These are phyloP conservation scores for Idris sp. DNA, from an alignment of 1,140 invertebrate genomes.

Conservation along the genomic window DNA sequence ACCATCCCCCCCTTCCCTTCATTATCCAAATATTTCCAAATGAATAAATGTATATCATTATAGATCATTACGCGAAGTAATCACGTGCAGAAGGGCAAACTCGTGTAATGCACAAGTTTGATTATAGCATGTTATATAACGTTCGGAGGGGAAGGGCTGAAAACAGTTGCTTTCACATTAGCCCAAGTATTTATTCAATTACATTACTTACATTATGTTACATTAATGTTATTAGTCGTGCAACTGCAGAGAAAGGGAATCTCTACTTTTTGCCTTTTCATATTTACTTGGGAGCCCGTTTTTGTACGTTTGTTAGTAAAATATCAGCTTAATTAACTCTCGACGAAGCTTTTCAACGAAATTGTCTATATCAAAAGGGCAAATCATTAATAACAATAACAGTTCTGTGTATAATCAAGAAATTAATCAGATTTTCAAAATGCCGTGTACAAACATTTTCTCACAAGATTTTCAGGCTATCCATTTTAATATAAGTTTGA, in stretches of 20 bases:
- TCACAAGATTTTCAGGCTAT: too few species aligned
- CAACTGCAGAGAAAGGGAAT: constrained; percentile 23
- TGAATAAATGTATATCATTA: constrained; percentile 56
- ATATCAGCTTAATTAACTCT: too few species aligned
- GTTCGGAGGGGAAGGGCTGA: constrained; percentile 37
- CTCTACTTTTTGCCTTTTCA: constrained; percentile 11
- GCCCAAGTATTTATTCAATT: constrained; percentile 63
- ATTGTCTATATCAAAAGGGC: too few species aligned
- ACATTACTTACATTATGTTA: constrained; percentile 70
- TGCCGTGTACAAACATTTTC: too few species aligned
- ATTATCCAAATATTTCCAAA: constrained; percentile 51
- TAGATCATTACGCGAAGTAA: constrained; percentile 50
- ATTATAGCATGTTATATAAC: constrained; percentile 43
- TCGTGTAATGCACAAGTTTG: constrained; percentile 54
- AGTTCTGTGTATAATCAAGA: too few species aligned
- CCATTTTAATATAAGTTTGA: too few species aligned
- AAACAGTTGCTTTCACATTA: constrained; percentile 47
- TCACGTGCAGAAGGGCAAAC: constrained; percentile 44
- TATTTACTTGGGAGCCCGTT: too few species aligned
- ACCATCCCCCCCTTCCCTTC: too few species aligned
- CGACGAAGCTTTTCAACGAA: too few species aligned
- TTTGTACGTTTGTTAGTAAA: too few species aligned
- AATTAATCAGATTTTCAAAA: too few species aligned
- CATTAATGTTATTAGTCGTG: constrained; percentile 72
- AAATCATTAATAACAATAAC: too few species aligned